These are phyloP conservation scores for Pheosia tremula DNA, from an alignment of 2,888 invertebrate genomes.

Conservation along the genomic window DNA sequence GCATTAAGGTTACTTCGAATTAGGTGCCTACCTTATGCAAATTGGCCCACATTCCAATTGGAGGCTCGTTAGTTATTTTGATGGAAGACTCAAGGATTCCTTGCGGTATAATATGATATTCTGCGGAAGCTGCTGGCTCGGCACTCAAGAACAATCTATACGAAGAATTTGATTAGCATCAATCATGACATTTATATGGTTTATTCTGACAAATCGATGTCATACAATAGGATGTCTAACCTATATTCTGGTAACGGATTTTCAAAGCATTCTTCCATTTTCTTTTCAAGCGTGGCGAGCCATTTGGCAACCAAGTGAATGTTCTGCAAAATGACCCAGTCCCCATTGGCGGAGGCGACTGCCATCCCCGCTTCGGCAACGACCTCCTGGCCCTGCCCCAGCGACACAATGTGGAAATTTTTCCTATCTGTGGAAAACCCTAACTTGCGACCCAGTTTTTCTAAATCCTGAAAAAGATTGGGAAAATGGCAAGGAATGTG, in stretches of 20 bases:
- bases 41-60: conserved; percentile 97
- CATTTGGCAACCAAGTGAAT: conserved; percentile 96
- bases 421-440: conserved; percentile 91
- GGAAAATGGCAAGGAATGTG: too few relatives aligned
- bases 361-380: conserved; percentile 96
- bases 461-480: conserved; percentile 88
- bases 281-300: conserved; percentile 95
- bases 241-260: conserved; percentile 86
- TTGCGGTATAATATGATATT: conserved; percentile 88
- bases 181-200: conserved; percentile 20
- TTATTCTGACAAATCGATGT: too few relatives aligned
- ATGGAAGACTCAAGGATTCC: conserved; percentile 97
- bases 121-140: conserved; percentile 91
- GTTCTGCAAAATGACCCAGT: conserved; percentile 98
- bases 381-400: conserved; percentile 97
- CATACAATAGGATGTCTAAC: conserved; percentile 34
- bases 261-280: conserved; percentile 92
- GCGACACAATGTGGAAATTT: conserved; percentile 96
- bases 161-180: conserved; percentile 31
- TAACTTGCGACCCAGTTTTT: conserved; percentile 91
- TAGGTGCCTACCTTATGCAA: conserved; percentile 88
- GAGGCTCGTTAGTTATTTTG: conserved; percentile 98
- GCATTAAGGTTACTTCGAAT: too few relatives aligned
- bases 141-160: conserved; percentile 92
- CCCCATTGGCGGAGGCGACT: conserved; percentile 89